Evolutionary conservation across 2,113 vertebrate species (phyloP).

Genomic region (Rhadina sibilatrix): DNA sequence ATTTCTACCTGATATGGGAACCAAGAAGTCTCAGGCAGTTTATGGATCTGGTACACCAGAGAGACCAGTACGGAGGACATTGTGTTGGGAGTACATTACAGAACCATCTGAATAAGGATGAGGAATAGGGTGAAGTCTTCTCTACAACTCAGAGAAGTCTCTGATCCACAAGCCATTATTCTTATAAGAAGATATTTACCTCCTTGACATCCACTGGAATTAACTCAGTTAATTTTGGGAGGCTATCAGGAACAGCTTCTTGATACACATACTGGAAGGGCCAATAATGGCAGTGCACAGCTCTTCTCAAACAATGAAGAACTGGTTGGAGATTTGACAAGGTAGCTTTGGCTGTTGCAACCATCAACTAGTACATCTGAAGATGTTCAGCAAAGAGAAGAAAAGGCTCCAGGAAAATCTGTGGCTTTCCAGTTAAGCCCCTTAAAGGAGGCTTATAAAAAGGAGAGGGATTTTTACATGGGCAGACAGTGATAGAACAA

Average conservation of each 20-base stretch:
- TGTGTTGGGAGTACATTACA: background rate
- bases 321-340: background rate
- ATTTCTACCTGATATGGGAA: background rate
- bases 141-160: background rate
- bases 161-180: background rate
- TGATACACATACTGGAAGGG: background rate
- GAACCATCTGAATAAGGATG: background rate
- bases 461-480: background rate
- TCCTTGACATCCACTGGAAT: background rate
- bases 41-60: background rate
- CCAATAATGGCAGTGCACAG: background rate
- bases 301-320: background rate
- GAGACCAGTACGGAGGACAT: background rate
- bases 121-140: background rate
- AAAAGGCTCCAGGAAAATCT: background rate
- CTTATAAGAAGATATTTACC: background rate
- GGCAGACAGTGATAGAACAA: background rate
- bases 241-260: background rate
- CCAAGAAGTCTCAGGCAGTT: background rate
- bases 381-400: background rate
- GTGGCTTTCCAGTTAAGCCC: background rate
- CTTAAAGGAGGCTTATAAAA: background rate
- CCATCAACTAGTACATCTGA: background rate
- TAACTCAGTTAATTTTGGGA: background rate
- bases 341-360: background rate